Conservation (phyloP, 2,888 invertebrate genomes). For the Chalcosyrphus nemorum region DNA sequence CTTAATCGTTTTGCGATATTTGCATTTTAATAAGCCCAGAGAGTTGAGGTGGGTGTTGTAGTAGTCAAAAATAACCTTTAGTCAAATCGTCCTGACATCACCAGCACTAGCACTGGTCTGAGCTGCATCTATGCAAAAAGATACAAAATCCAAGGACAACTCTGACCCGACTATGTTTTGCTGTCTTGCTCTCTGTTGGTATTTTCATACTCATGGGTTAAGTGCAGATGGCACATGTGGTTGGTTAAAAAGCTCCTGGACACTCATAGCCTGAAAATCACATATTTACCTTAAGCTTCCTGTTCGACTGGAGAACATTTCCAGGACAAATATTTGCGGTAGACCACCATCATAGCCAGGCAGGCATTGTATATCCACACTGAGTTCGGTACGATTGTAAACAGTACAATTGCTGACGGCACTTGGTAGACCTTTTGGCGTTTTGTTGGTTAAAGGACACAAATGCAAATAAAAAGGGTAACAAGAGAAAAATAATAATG, state of each 20-base stretch:
- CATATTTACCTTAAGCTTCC: constrained; percentile 81
- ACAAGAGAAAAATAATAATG: constrained; percentile 37
- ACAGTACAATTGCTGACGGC: constrained; percentile 92
- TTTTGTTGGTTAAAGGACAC: constrained; percentile 72
- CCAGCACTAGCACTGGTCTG: constrained; percentile 47
- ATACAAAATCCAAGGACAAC: constrained; percentile 34
- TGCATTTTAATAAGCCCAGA: constrained; percentile 59
- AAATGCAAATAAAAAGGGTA: constrained; percentile 26
- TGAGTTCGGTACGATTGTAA: constrained; percentile 92
- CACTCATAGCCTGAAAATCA: constrained; percentile 47
- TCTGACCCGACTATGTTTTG: constrained; percentile 2
- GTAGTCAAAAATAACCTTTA: constrained; percentile 48
- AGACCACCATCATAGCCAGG: constrained; percentile 94
- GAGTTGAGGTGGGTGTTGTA: constrained; percentile 21
- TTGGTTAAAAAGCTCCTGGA: constrained; percentile 29
- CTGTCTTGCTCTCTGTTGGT: constrained; percentile 23
- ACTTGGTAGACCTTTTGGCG: constrained; percentile 88
- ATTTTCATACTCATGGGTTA: constrained; percentile 55
- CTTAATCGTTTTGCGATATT: constrained; percentile 65
- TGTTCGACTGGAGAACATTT: constrained; percentile 85
- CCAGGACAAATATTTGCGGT: constrained; percentile 92
- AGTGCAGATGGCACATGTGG: constrained; percentile 64
- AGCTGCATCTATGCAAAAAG: constrained; percentile 19
- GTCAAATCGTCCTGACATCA: constrained; percentile 39
- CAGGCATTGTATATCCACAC: constrained; percentile 91